These are phyloP conservation scores for Misgurnus mizolepis DNA, from an alignment of 2,113 vertebrate genomes.

Conservation along the genomic window DNA sequence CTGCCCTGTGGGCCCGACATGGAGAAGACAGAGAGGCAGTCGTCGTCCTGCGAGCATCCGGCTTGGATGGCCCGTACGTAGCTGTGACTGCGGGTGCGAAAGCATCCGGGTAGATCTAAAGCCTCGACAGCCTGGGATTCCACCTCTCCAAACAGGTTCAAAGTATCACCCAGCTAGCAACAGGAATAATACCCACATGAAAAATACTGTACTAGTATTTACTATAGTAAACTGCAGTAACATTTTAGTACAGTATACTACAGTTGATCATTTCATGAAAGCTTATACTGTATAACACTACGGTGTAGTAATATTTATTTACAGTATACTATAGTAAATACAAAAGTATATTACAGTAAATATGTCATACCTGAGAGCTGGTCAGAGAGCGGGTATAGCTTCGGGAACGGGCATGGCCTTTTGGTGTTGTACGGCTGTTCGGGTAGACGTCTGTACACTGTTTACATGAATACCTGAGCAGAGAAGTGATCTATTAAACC, in stretches of 20 bases:
- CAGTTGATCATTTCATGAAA: too few relatives aligned
- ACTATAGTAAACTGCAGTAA: too few relatives aligned
- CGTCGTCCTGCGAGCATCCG: constrained; percentile 96
- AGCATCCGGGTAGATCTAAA: constrained; percentile 95
- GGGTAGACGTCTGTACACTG: constrained; percentile 87
- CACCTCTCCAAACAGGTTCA: constrained; percentile 93
- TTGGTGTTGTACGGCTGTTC: constrained; percentile 86
- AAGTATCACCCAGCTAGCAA: constrained; percentile 84
- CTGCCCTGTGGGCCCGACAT: constrained; percentile 85
- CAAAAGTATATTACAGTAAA: background rate
- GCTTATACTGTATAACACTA: too few relatives aligned
- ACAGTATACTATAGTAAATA: too few relatives aligned
- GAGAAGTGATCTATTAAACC: background rate
- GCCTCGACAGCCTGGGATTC: constrained; percentile 97
- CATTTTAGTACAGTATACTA: too few relatives aligned
- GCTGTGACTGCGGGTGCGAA: constrained; percentile 97
- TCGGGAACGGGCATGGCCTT: constrained; percentile 86
- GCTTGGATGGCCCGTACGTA: constrained; percentile 98
- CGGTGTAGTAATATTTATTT: too few relatives aligned
- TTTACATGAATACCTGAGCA: constrained; percentile 78
- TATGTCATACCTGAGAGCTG: constrained; percentile 86
- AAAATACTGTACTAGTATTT: background rate
- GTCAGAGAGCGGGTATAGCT: constrained; percentile 94
- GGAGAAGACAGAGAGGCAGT: constrained; percentile 95
- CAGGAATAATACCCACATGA: constrained; percentile 4